Evolutionary conservation across 2,888 invertebrate genomes (phyloP), one percentile per base, ranked within the genome.

Genomic region (Arge pagana): DNA sequence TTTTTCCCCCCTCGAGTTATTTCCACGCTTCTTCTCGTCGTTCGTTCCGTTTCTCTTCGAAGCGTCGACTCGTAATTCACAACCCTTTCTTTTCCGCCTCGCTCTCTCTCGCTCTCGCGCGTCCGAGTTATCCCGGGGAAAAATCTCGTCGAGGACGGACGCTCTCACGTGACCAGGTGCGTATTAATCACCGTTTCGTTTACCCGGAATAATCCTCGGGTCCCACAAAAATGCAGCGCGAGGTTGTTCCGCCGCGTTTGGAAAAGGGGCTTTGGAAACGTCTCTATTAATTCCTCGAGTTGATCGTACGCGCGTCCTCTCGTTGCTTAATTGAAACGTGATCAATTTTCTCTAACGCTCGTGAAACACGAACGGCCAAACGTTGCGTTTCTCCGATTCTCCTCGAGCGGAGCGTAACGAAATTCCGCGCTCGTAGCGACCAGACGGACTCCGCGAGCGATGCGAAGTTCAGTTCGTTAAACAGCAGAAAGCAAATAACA

Each of bases 301-400:
- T 8, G 31, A 21, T 31, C n/a, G n/a, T n/a, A 31, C 31, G 43
- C 43, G 31, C 18, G 43, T 43, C 31, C 30, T 33, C 45, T 21
- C 21, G 31, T 45, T 45, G 23, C 16, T 45, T 35, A 45, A 45
- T 45, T 45, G 35, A 45, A 45, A 45, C 15, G 31, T 23, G 18
- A 35, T 33, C 45, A 30, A 26, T 16, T 15, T 33, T 33, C 31
- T 45, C 24, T 45, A 45, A 45, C 35, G 45, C 33, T 45, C 45
- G 21, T 33, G 4, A 23, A 35, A 16, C 45, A 45, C 45, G 45
- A 33, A 45, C 33, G 30, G 10, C 23, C 7, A 45, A 45, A 42
- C 19, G 30, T 42, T 16, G n/a, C n/a, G n/a, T n/a, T n/a, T n/a
- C n/a, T n/a, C n/a, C n/a, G n/a, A n/a, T n/a, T n/a, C n/a, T n/a